Evolutionary conservation across 2,797 vertebrate genomes (phyloP).

Genomic region (Bradypus variegatus): DNA sequence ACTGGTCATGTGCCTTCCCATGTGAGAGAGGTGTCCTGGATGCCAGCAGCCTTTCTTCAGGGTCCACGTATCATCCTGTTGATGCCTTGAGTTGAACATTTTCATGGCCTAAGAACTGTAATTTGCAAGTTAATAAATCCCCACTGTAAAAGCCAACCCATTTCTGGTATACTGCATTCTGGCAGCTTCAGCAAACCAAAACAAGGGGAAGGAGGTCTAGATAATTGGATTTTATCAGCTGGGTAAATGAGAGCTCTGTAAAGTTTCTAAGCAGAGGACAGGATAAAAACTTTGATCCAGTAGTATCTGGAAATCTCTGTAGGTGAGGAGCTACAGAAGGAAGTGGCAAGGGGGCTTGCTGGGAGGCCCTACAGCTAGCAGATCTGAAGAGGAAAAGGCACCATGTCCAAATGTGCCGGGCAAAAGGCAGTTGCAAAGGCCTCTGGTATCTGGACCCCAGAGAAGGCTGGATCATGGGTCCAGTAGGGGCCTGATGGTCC

Average conservation of each 20-base stretch:
- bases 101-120: too few relatives aligned
- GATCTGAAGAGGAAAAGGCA: neutral
- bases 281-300: neutral
- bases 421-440: neutral
- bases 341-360: neutral
- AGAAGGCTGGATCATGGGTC: neutral
- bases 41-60: too few relatives aligned
- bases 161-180: too few relatives aligned
- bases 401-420: neutral
- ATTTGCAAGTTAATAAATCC: too few relatives aligned
- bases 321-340: neutral
- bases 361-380: neutral
- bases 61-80: too few relatives aligned
- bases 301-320: neutral
- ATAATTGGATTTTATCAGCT: neutral
- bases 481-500: neutral
- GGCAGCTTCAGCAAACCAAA: too few relatives aligned
- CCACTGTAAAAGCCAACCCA: too few relatives aligned
- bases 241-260: neutral
- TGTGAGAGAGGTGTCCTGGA: too few relatives aligned
- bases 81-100: too few relatives aligned
- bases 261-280: neutral
- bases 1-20: too few relatives aligned
- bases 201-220: neutral
- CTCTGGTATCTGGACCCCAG: neutral